Evolutionary conservation across 2,888 invertebrate species (phyloP), one percentile per base, ranked within the genome.

Genomic region (Ryuthela nishihirai): DNA sequence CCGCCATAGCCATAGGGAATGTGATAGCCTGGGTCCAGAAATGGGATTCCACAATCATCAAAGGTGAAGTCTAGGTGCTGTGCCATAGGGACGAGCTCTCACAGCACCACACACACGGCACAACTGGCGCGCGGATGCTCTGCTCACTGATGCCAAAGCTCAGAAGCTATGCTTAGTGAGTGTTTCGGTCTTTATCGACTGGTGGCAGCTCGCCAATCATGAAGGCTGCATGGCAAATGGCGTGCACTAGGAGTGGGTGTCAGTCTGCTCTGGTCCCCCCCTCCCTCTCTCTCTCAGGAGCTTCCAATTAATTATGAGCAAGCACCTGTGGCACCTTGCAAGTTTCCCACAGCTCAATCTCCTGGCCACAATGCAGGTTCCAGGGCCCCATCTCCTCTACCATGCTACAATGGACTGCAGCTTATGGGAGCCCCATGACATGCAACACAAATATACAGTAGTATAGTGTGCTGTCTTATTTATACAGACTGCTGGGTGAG

Each of bases 311-410:
- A 64, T 64, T 60, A 64, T 56, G 52, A 46, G 40, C 39, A 35
- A 42, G 43, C 64, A 64, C 64, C 64, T 64, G 64, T 56, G 42
- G 52, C 29, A 52, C 47, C 43, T 29, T 43, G 40, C 41, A 50
- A 54, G 44, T 50, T 61, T 64, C 64, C 50, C 64, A 64, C 56
- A 55, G 59, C 49, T 52, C 53, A 61, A 61, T 55, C 55, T 54
- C 58, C 32, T 29, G 42, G 41, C 41, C 44, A 49, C 50, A 35
- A 39, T 23, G 26, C 35, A 43, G 54, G n/a, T n/a, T n/a, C n/a
- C n/a, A n/a, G n/a, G n/a, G n/a, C n/a, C n/a, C n/a, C n/a, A n/a
- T n/a, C n/a, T n/a, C n/a, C n/a, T n/a, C n/a, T n/a, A n/a, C n/a
- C n/a, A n/a, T n/a, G n/a, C n/a, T n/a, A n/a, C n/a, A n/a, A n/a